Base-by-base conservation (phyloP, 2,113 vertebrate genomes). In the Heteronetta atricapilla region DNA sequence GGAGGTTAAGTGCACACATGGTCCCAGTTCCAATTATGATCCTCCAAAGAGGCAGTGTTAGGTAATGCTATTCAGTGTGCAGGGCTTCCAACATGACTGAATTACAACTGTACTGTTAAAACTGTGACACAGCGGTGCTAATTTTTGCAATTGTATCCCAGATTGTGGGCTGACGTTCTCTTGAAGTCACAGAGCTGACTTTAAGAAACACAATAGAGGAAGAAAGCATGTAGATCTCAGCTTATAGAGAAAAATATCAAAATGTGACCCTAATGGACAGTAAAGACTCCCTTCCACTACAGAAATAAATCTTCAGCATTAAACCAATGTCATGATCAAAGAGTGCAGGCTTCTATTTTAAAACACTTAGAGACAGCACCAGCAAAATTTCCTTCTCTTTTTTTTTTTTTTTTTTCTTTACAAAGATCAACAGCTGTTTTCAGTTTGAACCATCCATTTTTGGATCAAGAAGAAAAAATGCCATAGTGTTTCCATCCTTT, bases 351-450 rank as follows among this genome's bases (percentile, higher is more conserved):
- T 69, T 73, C 79, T 80, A 25, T 69, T 85, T 82, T 53, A 89
- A 75, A 96, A 69, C 18, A 60, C 12, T 70, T 72, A 68, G 56
- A 50, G 36, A n/a, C 1, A 56, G 33, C 12, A 85, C 64, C 11
- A 72, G 22, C 10, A 88, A 59, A 79, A 80, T 82, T 56, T 82
- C 53, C 59, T 89, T 1, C 29, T 82, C 63, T 76, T 60, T 5
- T 74, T n/a, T 82, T 75, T 75, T 38, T 38, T 60, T 44, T 46
- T 46, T 46, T 46, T 20, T 78, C 14, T 82, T 85, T 68, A 91
- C n/a, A 72, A 59, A 38, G 26, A 52, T 21, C 33, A 82, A 72
- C 17, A 89, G n/a, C 69, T 91, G 34, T 25, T 76, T 91, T 78
- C 46, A 34, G 29, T 62, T 87, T 60, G 10, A 25, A 82, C 7